Base-by-base conservation (phyloP, 2,797 vertebrate genomes). In the Amblyopsis hoosieri region DNA sequence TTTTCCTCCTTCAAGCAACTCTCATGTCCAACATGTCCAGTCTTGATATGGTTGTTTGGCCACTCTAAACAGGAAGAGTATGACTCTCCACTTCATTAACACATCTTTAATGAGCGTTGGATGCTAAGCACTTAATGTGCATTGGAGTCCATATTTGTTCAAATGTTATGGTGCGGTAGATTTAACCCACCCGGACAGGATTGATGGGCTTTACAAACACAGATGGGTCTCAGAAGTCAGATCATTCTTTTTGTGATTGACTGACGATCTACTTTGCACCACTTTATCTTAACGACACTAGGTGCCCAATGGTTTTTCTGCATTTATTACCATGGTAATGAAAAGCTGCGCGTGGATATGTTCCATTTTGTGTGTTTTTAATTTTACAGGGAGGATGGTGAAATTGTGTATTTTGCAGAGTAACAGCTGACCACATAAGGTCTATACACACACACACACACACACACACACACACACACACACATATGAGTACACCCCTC, bases 391-490 rank as follows among this genome's bases (percentile, higher is more conserved):
- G 50, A 9, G 14, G 3, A 48, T 3, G 47, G 52, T 12, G 23
- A 6, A 4, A 5, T 5, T 31, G 19, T 19, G 17, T 8, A 4
- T 56, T 33, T 67, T 64, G 66, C 45, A 58, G 29, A 49, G 42
- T 12, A 57, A 58, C 73, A 54, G 53, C 53, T 54, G 53, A 54
- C 23, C 53, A 54, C 29, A 52, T 60, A 69, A 79, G 64, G 78
- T 79, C 71, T 1, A 14, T 31, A 19, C 12, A 46, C 7, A 8
- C 45, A 46, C 45, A 46, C 12, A 46, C 45, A 46, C 45, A 46
- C 45, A 46, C 1, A 46, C 45, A 46, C 45, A 46, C 45, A 46
- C 45, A 46, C 45, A 46, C 45, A 46, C 45, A 46, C 45, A 46
- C 45, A 17, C 1, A 17, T 1, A 17, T 1, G 17, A 17, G 17